A percentile compares a stretch with the other conserved stretches of the same genome.
Conservation (phyloP, 2,888 invertebrate genomes). For the Parnassius glacialis region DNA sequence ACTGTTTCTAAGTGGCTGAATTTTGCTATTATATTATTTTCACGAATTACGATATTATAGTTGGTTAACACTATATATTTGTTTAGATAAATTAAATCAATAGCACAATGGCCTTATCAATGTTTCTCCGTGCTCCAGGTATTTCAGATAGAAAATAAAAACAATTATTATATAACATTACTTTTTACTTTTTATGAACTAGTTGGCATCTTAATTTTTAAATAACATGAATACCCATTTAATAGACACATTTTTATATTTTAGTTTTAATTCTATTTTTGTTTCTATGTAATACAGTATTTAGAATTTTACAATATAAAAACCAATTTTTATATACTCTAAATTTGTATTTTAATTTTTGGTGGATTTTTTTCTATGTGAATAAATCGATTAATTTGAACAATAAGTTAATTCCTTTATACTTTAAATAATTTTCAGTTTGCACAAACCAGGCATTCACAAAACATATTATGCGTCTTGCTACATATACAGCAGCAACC, state of each 20-base stretch:
- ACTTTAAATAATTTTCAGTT: conserved; percentile 44
- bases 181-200: not conserved
- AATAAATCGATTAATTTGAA: not conserved
- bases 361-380: too few relatives aligned
- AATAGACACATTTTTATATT: not conserved
- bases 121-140: conserved; percentile 68
- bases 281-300: not conserved
- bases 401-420: conserved; percentile 23
- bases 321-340: too few relatives aligned
- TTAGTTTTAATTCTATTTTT: not conserved
- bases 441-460: conserved; percentile 49
- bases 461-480: conserved; percentile 56
- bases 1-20: conserved; percentile 11
- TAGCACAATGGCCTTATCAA: conserved; percentile 65
- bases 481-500: conserved; percentile 47
- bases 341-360: too few relatives aligned
- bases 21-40: conserved; percentile 14
- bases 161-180: conserved; percentile 56
- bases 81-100: conserved; percentile 13
- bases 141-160: conserved; percentile 29
- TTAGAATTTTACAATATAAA: too few relatives aligned
- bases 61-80: conserved; percentile 14
- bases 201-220: too few relatives aligned
- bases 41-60: conserved; percentile 22
- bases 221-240: conserved; percentile 22